Percentiles rank a stretch among this genome's conserved stretches.
Conservation (phyloP, 2,113 vertebrate genomes). For the Pseudopipra pipra region DNA sequence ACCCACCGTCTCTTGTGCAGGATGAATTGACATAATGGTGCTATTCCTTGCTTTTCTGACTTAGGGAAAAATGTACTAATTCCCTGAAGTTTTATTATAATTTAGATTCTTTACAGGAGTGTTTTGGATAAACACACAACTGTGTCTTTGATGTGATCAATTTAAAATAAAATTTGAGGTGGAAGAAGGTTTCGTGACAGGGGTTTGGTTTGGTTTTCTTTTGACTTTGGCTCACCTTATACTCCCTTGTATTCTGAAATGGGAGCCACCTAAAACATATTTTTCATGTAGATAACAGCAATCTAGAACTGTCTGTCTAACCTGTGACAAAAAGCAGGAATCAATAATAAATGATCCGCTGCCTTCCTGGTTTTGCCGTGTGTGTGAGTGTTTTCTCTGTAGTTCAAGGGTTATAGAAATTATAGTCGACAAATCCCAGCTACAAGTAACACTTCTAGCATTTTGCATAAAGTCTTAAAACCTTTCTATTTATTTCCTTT, state of each 20-base stretch:
- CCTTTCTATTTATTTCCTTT: constrained; percentile 55
- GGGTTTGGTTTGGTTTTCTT: not conserved
- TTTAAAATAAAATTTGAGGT: not conserved
- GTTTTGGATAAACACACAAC: not conserved
- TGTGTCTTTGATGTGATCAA: not conserved
- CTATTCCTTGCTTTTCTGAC: not conserved
- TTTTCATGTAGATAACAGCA: not conserved
- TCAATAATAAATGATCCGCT: not conserved
- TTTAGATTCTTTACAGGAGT: not conserved
- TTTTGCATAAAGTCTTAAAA: constrained; percentile 62
- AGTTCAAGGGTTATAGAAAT: constrained; percentile 55
- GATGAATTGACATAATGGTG: not conserved
- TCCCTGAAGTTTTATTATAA: not conserved
- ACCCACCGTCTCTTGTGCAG: not conserved
- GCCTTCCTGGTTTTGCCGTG: constrained; percentile 14
- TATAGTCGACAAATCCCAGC: constrained; percentile 49
- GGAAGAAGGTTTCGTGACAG: not conserved
- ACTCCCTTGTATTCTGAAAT: not conserved
- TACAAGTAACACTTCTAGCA: constrained; percentile 18
- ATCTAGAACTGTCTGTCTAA: not conserved
- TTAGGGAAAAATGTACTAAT: not conserved
- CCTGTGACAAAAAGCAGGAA: not conserved
- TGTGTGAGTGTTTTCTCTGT: constrained; percentile 6
- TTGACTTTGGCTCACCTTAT: not conserved
- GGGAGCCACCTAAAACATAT: not conserved